Conservation (phyloP, 2,113 vertebrate species). For the Bucco capensis region DNA sequence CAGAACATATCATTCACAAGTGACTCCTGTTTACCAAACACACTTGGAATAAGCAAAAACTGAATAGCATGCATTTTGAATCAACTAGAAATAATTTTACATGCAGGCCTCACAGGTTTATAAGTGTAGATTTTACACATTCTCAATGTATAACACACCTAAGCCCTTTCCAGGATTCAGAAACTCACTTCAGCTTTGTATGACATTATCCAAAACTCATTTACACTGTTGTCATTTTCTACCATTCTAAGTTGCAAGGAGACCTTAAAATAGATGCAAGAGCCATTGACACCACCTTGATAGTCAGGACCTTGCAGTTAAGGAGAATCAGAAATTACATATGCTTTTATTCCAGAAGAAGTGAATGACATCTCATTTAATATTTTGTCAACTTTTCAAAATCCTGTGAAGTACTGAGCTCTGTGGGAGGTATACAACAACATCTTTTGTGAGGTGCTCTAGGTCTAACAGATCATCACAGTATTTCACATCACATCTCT, state of each 20-base stretch:
- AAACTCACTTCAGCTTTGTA: background rate
- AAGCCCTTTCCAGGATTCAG: background rate
- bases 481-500: background rate
- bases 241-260: background rate
- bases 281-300: background rate
- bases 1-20: conserved; percentile 67
- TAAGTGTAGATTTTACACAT: background rate
- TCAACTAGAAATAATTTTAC: background rate
- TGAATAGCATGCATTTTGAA: conserved; percentile 36
- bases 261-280: background rate
- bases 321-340: background rate
- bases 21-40: conserved; percentile 68
- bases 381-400: background rate
- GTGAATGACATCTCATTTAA: background rate
- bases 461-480: background rate
- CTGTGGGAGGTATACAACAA: background rate
- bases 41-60: conserved; percentile 38
- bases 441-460: background rate
- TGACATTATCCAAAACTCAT: background rate
- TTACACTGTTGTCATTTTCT: background rate
- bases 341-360: background rate
- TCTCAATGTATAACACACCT: background rate
- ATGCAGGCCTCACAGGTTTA: background rate
- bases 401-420: background rate
- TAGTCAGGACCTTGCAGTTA: background rate